Evolutionary conservation across 2,797 vertebrate genomes (phyloP), one percentile per base, ranked within the genome.

Genomic region (Ptychobarbus kaznakovi): DNA sequence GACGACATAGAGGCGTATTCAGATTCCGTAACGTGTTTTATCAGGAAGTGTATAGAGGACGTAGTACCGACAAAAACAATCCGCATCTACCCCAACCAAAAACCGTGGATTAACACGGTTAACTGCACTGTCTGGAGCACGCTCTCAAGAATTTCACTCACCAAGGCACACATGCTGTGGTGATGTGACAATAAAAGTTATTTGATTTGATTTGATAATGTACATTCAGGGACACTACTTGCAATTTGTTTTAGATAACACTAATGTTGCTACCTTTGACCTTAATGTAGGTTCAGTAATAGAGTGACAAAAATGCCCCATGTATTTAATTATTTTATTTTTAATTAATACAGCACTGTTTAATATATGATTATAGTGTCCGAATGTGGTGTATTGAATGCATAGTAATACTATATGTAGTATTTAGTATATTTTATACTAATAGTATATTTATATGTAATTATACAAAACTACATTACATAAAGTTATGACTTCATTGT

Each of bases 221-320:
- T 32, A 65, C 13, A 65, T 32, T 32, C 20, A 56, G 13, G 13
- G 13, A 6, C 25, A 28, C 58, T 25, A 61, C 11, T 63, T 28
- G 58, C 63, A 32, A 32, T 28, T 65, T 32, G 28, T 16, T 65
- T 38, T 6, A 56, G 38, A 75, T 53, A 56, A 38, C 6, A n/a
- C 32, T 11, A 76, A 76, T 76, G 49, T 65, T 76, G 20, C 46
- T 32, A 51, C 72, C 0, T 32, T 74, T 75, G 28, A 75, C 73
- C 51, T 75, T 11, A 35, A 9, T 32, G 28, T 51, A 53, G 28
- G 49, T 28, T 75, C 35, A 22, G 3, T 38, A 13, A 76, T 53
- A 35, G 56, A 53, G 73, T 51, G 28, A 32, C 16, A 51, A 51
- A 22, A 75, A 35, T 35, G 10, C 5, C 32, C 18, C 10, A 35